Evolutionary conservation across 2,797 vertebrate species (phyloP), one percentile per base, ranked within the genome.

Genomic region (Poecilia wingei): DNA sequence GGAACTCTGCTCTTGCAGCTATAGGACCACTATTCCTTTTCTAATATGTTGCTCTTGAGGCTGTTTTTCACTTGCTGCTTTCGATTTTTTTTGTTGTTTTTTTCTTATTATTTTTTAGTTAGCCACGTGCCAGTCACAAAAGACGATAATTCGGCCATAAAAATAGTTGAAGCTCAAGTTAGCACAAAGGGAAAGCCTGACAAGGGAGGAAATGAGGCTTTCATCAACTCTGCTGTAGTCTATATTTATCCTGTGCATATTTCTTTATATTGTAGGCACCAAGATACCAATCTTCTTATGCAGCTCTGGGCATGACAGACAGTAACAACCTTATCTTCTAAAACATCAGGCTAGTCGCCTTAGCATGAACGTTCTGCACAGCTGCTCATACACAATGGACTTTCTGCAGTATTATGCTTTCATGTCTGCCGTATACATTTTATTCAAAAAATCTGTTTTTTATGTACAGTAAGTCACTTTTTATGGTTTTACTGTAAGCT

Each of bases 191-290:
- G 31, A 70, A 20, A 22, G 36, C 51, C 53, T 69, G 47, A 71
- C 80, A 81, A 18, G 59, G 10, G 8, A 74, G 49, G 39, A 83
- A 82, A 82, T 71, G 66, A 31, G 7, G 41, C 75, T 79, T 81
- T 85, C 41, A 85, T 74, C 75, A 77, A 18, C 72, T 77, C 51
- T 16, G 80, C 78, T 78, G 25, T 25, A 47, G 71, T 73, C 73
- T 81, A 71, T 72, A 75, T 77, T 83, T 82, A 75, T 82, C 55
- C 41, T 33, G 10, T 43, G 28, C 36, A 76, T 80, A 83, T 88
- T 80, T 83, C 68, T 43, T 71, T 84, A 18, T 49, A 72, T 61
- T 53, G 9, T 36, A 79, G 69, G 4, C 71, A 61, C 59, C 70
- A 43, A 55, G n/a, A 74, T 77, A 77, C 78, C 53, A 76, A 57